Percentiles rank a stretch among this genome's conserved stretches.
Conservation (phyloP, 2,888 invertebrate species). For the Ctenicera cuprea region DNA sequence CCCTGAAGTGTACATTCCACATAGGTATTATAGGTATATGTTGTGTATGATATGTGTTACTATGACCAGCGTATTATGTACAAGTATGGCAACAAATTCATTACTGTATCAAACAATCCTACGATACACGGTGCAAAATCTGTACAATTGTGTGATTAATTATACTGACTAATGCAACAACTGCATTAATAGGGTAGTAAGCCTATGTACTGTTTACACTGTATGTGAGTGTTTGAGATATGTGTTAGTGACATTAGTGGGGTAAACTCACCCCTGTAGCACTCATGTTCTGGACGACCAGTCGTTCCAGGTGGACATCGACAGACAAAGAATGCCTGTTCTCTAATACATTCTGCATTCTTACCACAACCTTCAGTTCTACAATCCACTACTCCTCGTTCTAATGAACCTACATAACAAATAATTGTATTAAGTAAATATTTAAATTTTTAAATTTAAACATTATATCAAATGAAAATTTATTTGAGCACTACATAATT, state of each 20-base stretch:
- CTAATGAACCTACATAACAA: conserved; percentile 74
- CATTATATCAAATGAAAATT: no score
- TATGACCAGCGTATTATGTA: conserved; percentile 65
- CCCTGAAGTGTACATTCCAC: conserved; percentile 80
- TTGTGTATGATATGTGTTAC: conserved; percentile 66
- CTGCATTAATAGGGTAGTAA: conserved; percentile 63
- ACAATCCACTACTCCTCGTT: conserved; percentile 83
- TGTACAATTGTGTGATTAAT: conserved; percentile 64
- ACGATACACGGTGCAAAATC: conserved; percentile 63
- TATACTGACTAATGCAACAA: conserved; percentile 59
- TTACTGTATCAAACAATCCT: conserved; percentile 32
- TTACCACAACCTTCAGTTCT: conserved; percentile 89
- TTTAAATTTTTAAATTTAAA: no score
- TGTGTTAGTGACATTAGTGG: conserved; percentile 51
- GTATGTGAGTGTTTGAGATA: conserved; percentile 55
- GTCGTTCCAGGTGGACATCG: conserved; percentile 85
- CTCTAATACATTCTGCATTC: conserved; percentile 90
- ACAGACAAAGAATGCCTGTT: conserved; percentile 89
- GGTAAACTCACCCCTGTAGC: conserved; percentile 77
- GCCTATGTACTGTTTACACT: conserved; percentile 60
- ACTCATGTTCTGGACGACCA: conserved; percentile 83
- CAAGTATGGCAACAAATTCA: conserved; percentile 44
- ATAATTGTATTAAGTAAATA: not conserved
- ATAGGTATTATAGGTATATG: conserved; percentile 67
- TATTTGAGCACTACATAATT: no score